A percentile compares a stretch with the other conserved stretches of the same genome.
Evolutionary conservation across 2,888 invertebrate genomes (phyloP).

Genomic region (Heteromyza rotundicornis): DNA sequence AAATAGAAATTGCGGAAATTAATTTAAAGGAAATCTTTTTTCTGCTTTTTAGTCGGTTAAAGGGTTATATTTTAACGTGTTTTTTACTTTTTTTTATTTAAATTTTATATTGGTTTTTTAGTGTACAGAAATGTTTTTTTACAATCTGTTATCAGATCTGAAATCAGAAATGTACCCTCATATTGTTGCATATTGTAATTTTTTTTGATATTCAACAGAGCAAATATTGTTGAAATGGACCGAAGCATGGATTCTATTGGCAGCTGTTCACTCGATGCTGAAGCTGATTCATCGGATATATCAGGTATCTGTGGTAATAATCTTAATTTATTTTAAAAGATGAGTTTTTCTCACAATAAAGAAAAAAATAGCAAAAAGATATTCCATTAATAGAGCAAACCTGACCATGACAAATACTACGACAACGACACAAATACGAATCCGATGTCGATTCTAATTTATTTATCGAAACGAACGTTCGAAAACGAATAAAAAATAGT

Average conservation of each 20-base stretch:
- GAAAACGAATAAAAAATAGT: too few species aligned
- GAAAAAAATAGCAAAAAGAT: background rate
- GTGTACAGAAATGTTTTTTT: too few species aligned
- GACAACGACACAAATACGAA: too few species aligned
- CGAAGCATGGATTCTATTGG: conserved; percentile 84
- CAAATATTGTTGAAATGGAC: conserved; percentile 66
- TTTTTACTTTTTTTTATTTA: background rate
- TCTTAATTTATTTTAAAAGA: background rate
- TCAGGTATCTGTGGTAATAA: conserved; percentile 67
- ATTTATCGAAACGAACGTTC: too few species aligned
- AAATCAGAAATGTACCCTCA: too few species aligned
- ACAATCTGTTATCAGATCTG: too few species aligned
- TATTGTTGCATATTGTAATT: background rate
- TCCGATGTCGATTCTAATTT: too few species aligned
- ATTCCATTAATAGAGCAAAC: conserved; percentile 11
- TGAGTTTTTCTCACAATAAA: conserved; percentile 10
- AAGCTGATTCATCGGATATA: conserved; percentile 74
- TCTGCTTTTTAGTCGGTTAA: too few species aligned
- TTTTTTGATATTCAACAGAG: conserved; percentile 12
- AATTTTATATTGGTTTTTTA: background rate
- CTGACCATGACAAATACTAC: too few species aligned
- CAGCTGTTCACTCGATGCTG: conserved; percentile 85
- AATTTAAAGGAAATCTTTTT: too few species aligned
- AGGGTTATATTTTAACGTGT: too few species aligned
- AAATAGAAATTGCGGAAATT: too few species aligned